Conservation (phyloP, 53 echinoderm and acorn worm genomes). For the Luidia sarsii region DNA sequence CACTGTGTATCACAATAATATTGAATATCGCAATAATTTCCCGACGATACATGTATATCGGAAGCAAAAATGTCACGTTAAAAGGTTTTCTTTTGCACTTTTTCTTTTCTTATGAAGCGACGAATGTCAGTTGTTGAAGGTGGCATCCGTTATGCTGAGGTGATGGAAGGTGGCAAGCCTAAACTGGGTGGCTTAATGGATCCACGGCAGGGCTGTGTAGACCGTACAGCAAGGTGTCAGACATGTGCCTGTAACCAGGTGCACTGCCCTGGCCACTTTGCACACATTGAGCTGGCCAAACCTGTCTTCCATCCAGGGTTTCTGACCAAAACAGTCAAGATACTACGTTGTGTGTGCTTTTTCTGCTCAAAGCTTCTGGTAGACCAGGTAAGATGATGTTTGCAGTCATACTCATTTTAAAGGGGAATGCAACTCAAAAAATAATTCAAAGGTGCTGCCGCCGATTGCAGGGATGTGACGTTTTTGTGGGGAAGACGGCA, state of each 20-base stretch:
- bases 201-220: conserved; percentile 91
- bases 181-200: conserved; percentile 99
- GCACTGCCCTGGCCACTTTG: conserved; percentile 99
- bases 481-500: no score
- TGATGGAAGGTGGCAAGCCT: conserved; percentile 88
- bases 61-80: no score
- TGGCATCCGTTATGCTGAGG: conserved; percentile 83
- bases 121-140: conserved; percentile 96
- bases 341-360: conserved; percentile 92
- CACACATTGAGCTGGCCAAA: conserved; percentile 94
- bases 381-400: conserved; percentile 63
- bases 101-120: conserved; percentile 51
- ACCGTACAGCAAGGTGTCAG: conserved; percentile 85
- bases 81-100: no score
- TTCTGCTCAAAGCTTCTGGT: conserved; percentile 96
- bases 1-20: no score
- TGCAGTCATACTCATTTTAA: background rate
- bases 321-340: conserved; percentile 83
- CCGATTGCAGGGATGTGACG: no score
- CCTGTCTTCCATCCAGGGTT: conserved; percentile 96
- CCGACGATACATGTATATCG: no score
- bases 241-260: conserved; percentile 95
- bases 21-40: no score
- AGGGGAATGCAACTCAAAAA: background rate
- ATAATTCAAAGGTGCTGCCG: background rate